phyloP scores from a whole-genome alignment of 2,888 invertebrate genomes.

The Plagodis pulveraria region DNA sequence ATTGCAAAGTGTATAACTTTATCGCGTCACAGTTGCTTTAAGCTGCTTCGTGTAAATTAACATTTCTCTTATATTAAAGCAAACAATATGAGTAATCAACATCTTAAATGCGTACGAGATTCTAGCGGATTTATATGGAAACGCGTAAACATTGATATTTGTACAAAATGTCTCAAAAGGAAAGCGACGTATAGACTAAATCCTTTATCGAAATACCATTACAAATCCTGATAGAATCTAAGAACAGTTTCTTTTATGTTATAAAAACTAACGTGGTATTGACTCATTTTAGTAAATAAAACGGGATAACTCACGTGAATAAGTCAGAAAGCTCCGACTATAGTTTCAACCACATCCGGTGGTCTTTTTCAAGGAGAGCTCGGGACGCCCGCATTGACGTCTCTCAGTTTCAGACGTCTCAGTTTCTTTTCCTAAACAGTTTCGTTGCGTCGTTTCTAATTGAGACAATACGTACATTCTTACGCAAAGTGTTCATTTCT shows the following conservation, averaged over 20 bases:
- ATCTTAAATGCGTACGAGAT: constrained; percentile 18
- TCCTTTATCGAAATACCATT: background rate
- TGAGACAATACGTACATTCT: constrained; percentile 35
- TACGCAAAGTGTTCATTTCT: constrained; percentile 65
- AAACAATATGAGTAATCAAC: constrained; percentile 30
- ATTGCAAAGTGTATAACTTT: constrained; percentile 3
- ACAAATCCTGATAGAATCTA: background rate
- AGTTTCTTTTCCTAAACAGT: background rate
- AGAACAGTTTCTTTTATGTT: background rate
- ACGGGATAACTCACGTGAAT: no score
- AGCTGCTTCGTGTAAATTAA: constrained; percentile 28
- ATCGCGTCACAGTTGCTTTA: constrained; percentile 21
- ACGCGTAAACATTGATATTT: constrained; percentile 33
- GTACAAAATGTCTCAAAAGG: constrained; percentile 22
- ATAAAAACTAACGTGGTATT: no score
- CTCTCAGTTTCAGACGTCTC: no score
- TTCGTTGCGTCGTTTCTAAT: constrained; percentile 6
- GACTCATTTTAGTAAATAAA: no score
- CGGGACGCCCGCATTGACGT: no score
- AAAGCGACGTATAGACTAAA: constrained; percentile 3
- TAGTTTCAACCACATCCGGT: no score
- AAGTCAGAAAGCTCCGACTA: no score
- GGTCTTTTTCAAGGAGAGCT: no score
- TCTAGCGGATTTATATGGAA: constrained; percentile 23
- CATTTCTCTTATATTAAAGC: constrained; percentile 25